Conservation (phyloP, 2,797 vertebrate genomes). For the Protosalanx chinensis region DNA sequence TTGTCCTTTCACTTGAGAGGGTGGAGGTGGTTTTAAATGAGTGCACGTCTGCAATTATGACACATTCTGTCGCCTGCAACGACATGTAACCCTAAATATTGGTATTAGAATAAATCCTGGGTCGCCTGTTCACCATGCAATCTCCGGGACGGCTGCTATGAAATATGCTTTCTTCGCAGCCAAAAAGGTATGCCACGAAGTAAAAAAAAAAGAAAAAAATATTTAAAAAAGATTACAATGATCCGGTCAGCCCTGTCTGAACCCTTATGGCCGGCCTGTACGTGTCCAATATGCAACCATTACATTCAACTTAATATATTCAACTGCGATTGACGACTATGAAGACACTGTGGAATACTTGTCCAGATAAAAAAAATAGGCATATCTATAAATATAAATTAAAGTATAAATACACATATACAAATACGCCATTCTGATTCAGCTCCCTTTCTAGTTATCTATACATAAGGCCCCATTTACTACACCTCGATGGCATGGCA, state of each 20-base stretch:
- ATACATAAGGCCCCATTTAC: too few relatives aligned
- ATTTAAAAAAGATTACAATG: too few relatives aligned
- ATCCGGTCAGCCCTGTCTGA: neutral
- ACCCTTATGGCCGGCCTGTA: neutral
- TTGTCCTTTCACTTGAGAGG: neutral
- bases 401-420: too few relatives aligned
- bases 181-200: neutral
- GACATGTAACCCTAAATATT: neutral
- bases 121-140: neutral
- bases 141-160: neutral
- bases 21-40: neutral
- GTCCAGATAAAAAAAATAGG: too few relatives aligned
- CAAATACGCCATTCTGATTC: neutral
- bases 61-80: neutral
- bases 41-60: neutral
- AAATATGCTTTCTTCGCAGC: neutral
- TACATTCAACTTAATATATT: too few relatives aligned
- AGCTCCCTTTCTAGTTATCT: neutral
- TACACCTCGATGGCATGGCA: neutral
- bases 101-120: neutral
- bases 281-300: neutral
- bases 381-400: too few relatives aligned
- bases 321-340: too few relatives aligned
- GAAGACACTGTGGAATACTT: neutral
- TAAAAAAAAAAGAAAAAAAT: neutral